These are phyloP conservation scores for Pandion haliaetus DNA, from an alignment of 2,113 vertebrate genomes.

Conservation along the genomic window DNA sequence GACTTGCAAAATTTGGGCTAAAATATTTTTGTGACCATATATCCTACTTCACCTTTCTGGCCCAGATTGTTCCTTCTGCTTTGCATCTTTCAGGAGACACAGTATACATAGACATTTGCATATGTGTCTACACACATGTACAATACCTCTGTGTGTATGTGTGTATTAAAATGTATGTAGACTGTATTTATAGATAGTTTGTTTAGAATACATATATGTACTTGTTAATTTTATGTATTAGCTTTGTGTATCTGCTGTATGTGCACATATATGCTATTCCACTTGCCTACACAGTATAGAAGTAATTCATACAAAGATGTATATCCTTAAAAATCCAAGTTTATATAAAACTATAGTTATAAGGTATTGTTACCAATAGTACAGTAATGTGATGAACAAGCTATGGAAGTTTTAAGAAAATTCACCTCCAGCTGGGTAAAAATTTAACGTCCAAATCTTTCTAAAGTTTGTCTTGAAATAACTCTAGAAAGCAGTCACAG, in stretches of 20 bases:
- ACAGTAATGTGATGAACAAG: not conserved
- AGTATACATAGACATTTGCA: accelerated
- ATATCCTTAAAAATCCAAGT: not conserved
- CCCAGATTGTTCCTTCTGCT: not conserved
- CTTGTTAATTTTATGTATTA: not conserved
- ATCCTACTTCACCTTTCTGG: not conserved
- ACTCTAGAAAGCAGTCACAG: not conserved
- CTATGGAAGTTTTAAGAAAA: not conserved
- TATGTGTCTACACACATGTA: accelerated
- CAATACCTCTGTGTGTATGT: no score
- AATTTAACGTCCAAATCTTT: not conserved
- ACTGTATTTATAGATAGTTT: not conserved
- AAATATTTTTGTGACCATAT: not conserved
- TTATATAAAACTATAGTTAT: not conserved
- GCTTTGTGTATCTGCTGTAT: not conserved
- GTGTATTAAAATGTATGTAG: not conserved
- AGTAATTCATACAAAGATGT: not conserved
- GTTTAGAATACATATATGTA: accelerated
- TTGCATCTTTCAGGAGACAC: not conserved
- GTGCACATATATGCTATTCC: not conserved
- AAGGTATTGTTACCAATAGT: not conserved
- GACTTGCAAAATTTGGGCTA: not conserved
- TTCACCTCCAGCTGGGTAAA: not conserved
- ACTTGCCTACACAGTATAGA: not conserved
- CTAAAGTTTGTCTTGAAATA: not conserved